These are phyloP conservation scores for Venustoraphidia nigricollis DNA, from an alignment of 2,888 invertebrate genomes.

Conservation along the genomic window DNA sequence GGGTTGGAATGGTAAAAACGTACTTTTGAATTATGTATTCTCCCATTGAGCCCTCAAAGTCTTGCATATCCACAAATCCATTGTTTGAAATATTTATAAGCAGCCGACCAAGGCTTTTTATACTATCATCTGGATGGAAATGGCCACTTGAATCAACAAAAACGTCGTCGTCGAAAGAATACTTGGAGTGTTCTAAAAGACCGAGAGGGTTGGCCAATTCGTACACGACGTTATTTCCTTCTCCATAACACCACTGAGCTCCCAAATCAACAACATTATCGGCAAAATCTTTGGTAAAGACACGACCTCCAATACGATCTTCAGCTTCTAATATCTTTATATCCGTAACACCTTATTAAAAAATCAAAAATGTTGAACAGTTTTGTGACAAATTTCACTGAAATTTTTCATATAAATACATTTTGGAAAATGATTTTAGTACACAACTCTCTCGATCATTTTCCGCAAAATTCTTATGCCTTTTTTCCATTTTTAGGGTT, in stretches of 20 bases:
- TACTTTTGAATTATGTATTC: no score
- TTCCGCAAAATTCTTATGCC: constrained; percentile 13
- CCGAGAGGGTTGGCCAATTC: constrained; percentile 33
- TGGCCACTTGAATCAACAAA: constrained; percentile 14
- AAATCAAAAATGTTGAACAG: no score
- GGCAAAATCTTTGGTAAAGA: constrained; percentile 35
- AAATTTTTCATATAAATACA: no score
- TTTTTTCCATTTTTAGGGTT: constrained; percentile 15
- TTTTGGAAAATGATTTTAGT: no score
- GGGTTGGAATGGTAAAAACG: no score
- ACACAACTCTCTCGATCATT: no score
- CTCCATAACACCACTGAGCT: constrained; percentile 68
- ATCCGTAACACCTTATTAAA: constrained; percentile 18
- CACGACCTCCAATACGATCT: constrained; percentile 46
- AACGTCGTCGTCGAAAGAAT: constrained; percentile 17
- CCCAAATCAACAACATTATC: constrained; percentile 51
- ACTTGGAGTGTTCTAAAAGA: constrained; percentile 14
- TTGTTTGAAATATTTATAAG: no score
- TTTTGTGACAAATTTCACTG: no score
- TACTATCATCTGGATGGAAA: no score
- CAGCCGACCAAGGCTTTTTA: no score
- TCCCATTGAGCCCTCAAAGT: no score
- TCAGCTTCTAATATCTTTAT: constrained; percentile 45
- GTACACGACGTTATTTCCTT: constrained; percentile 43
- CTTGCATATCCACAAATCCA: no score